Evolutionary conservation across 2,888 invertebrate genomes (phyloP), one percentile per base, ranked within the genome.

Genomic region (Thymelicus lineola): DNA sequence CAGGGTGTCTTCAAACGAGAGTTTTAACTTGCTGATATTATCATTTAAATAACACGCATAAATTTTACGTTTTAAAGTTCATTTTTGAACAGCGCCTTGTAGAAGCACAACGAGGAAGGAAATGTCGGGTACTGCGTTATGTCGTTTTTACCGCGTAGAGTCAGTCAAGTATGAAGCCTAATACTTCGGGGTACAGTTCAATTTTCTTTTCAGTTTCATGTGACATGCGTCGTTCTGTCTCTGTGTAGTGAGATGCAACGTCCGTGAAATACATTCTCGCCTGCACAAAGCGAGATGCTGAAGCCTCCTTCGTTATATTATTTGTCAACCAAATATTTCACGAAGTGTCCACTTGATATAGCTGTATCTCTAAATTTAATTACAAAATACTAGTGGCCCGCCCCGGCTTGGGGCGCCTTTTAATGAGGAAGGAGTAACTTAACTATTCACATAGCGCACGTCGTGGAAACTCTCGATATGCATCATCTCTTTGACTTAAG

Each of bases 231-330:
- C n/a, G 46, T 48, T 61, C 9, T 46, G 7, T 20, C n/a, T 0
- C 15, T 48, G 10, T 17, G 10, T n/a, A 48, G n/a, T 35, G 35
- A 48, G 17, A 62, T 62, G 46, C 62, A 48, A 48, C 67, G 20
- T 28, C 68, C 62, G 61, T 68, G 61, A 68, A 68, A 68, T 68
- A 61, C 62, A 62, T 62, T 48, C 62, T 62, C 55, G 55, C 55
- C 62, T 61, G 53, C 46, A 62, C 53, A 68, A 68, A 42, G 62
- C 38, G 38, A 42, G 50, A 15, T 60, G 42, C 50, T 67, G 68
- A 55, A 35, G 57, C 45, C 59, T 67, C 35, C 53, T 45, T 61
- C 53, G 42, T 53, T 53, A 35, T 35, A 42, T 60, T 66, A 55
- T 67, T 55, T 61, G 46, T 66, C 38, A 66, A 66, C 35, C 58